A percentile compares a stretch with the other conserved stretches of the same genome.
These are phyloP conservation scores for Drosophila persimilis DNA, from an alignment of 1,140 invertebrate genomes.

Conservation along the genomic window DNA sequence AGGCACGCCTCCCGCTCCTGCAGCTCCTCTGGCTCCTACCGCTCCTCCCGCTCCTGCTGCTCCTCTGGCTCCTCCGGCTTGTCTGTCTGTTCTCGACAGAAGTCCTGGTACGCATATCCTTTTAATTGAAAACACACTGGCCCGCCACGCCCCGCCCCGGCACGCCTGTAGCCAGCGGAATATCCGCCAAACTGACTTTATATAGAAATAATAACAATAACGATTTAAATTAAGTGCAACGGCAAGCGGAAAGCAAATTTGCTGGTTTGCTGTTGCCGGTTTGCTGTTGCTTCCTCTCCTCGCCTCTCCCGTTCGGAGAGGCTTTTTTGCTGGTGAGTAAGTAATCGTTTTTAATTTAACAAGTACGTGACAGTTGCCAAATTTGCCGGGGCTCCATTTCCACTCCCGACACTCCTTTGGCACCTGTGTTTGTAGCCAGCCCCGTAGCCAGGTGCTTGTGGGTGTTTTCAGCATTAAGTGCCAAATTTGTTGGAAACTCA, in stretches of 20 bases:
- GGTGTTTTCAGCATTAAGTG: slow-evolving; percentile 16
- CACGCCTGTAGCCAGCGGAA: neutral
- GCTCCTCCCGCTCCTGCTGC: neutral
- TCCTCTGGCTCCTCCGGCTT: neutral
- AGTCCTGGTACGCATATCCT: slow-evolving; percentile 67
- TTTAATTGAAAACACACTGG: slow-evolving; percentile 73
- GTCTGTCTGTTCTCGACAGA: slow-evolving; percentile 14
- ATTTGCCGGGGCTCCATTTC: slow-evolving; percentile 19
- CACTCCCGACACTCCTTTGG: neutral
- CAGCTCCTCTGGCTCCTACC: neutral
- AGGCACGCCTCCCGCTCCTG: neutral
- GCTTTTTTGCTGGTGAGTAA: slow-evolving; percentile 41
- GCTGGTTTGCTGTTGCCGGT: neutral
- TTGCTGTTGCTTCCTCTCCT: too few relatives aligned
- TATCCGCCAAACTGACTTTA: slow-evolving; percentile 56
- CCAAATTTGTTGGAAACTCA: slow-evolving; percentile 41
- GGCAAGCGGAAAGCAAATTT: slow-evolving; percentile 55
- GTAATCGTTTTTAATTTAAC: slow-evolving; percentile 80
- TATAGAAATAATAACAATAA: slow-evolving; percentile 79
- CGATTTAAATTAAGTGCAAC: slow-evolving; percentile 77
- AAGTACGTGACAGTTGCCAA: slow-evolving; percentile 68
- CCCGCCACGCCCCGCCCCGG: neutral
- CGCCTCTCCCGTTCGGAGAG: too few relatives aligned
- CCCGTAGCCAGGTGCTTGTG: slow-evolving; percentile 26
- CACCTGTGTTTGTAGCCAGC: neutral